A percentile compares a stretch with the other conserved stretches of the same genome.
Conservation (phyloP, 1,140 invertebrate genomes). For the Dreissena polymorpha region DNA sequence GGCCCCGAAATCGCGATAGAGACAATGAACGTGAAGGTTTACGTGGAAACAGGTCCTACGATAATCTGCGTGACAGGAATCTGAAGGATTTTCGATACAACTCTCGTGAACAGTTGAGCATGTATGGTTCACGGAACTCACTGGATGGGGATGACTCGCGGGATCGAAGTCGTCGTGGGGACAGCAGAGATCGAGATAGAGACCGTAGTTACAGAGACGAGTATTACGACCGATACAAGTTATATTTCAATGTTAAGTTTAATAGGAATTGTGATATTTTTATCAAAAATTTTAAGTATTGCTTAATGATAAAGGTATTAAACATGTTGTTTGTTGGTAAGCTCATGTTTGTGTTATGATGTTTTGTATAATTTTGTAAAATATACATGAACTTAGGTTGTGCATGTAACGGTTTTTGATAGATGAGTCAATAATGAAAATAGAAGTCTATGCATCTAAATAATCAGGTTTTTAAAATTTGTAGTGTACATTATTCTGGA, state of each 20-base stretch:
- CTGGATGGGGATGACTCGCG: constrained; percentile 37
- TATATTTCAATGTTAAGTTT: not conserved
- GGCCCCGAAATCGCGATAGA: constrained; percentile 43
- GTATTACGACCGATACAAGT: constrained; percentile 64
- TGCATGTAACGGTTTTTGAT: too few relatives aligned
- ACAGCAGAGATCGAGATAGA: constrained; percentile 45
- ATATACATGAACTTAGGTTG: too few relatives aligned
- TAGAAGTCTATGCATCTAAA: too few relatives aligned
- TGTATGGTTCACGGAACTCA: constrained; percentile 35
- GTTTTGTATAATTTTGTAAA: too few relatives aligned
- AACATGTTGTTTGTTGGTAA: too few relatives aligned
- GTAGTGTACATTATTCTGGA: too few relatives aligned
- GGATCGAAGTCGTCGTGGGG: constrained; percentile 48
- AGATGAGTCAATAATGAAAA: too few relatives aligned
- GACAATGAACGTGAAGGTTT: constrained; percentile 17
- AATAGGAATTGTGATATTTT: too few relatives aligned
- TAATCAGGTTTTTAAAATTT: too few relatives aligned
- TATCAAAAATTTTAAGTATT: too few relatives aligned
- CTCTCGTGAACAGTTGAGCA: constrained; percentile 37
- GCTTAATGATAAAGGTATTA: too few relatives aligned
- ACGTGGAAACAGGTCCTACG: constrained; percentile 38
- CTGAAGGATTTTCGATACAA: constrained; percentile 39
- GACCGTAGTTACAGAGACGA: constrained; percentile 47
- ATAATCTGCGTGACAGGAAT: constrained; percentile 33
- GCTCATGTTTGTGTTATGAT: too few relatives aligned